phyloP scores from a whole-genome alignment of 1,140 invertebrate genomes.

The Pinna nobilis region DNA sequence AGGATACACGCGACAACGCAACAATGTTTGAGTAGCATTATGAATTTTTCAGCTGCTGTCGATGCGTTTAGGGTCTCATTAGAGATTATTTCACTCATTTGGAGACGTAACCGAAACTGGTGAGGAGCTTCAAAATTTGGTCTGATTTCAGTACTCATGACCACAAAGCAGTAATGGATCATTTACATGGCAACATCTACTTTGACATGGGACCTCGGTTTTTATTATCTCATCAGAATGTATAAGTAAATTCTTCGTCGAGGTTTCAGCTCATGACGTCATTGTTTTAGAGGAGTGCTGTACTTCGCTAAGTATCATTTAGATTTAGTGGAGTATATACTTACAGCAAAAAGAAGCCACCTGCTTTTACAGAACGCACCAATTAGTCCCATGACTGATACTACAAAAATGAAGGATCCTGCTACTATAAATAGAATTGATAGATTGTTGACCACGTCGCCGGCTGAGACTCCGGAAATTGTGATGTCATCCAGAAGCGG shows the following conservation, averaged over 20 bases:
- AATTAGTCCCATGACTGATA: conserved; percentile 40
- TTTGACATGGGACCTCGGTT: too few species aligned
- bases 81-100: too few species aligned
- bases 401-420: conserved; percentile 39
- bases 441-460: conserved; percentile 30
- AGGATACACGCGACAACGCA: too few species aligned
- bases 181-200: too few species aligned
- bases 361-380: conserved; percentile 49
- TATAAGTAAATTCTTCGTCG: not conserved
- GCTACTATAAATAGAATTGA: conserved; percentile 45
- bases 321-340: not conserved
- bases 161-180: too few species aligned
- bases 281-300: not conserved
- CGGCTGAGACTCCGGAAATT: conserved; percentile 29
- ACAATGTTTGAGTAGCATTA: too few species aligned
- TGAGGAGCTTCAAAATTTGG: too few species aligned
- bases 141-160: too few species aligned
- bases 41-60: too few species aligned
- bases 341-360: conserved; percentile 38
- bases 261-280: not conserved
- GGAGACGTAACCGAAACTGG: too few species aligned
- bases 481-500: conserved; percentile 31
- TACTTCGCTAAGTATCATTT: not conserved
- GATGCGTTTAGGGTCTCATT: too few species aligned
- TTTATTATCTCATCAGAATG: not conserved